Evolutionary conservation across 2,113 vertebrate species (phyloP).

Genomic region (Scomber scombrus): DNA sequence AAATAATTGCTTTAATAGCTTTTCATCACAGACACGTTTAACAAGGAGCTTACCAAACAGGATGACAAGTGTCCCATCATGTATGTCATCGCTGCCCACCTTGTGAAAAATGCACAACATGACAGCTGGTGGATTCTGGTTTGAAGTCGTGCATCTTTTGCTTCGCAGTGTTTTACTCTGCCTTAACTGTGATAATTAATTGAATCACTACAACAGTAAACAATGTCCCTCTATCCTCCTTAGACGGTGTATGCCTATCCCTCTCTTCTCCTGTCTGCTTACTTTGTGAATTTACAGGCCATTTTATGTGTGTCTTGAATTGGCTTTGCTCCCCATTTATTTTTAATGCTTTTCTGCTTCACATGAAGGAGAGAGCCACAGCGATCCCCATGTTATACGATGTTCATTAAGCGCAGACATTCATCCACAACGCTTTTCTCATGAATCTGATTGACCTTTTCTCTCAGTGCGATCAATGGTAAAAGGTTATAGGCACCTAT

Average conservation of each 20-base stretch:
- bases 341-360: slow-evolving; percentile 63
- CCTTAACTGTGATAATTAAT: slow-evolving; percentile 30
- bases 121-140: slow-evolving; percentile 35
- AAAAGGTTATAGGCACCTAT: slow-evolving; percentile 71
- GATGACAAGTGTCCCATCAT: slow-evolving; percentile 22
- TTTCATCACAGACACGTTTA: slow-evolving; percentile 69
- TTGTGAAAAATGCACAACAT: background rate
- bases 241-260: background rate
- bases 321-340: slow-evolving; percentile 66
- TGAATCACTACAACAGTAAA: slow-evolving; percentile 39
- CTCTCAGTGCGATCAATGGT: slow-evolving; percentile 54
- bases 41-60: slow-evolving; percentile 57
- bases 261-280: slow-evolving; percentile 44
- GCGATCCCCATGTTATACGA: slow-evolving; percentile 30
- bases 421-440: slow-evolving; percentile 68
- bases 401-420: slow-evolving; percentile 68
- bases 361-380: slow-evolving; percentile 40
- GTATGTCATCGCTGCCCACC: slow-evolving; percentile 36
- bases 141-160: slow-evolving; percentile 12
- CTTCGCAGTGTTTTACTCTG: slow-evolving; percentile 27
- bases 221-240: slow-evolving; percentile 22
- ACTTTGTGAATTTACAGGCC: slow-evolving; percentile 66
- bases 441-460: slow-evolving; percentile 84
- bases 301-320: slow-evolving; percentile 71
- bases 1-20: slow-evolving; percentile 74